Evolutionary conservation across 2,113 vertebrate species (phyloP).

Genomic region (Hippocampus mohnikei): DNA sequence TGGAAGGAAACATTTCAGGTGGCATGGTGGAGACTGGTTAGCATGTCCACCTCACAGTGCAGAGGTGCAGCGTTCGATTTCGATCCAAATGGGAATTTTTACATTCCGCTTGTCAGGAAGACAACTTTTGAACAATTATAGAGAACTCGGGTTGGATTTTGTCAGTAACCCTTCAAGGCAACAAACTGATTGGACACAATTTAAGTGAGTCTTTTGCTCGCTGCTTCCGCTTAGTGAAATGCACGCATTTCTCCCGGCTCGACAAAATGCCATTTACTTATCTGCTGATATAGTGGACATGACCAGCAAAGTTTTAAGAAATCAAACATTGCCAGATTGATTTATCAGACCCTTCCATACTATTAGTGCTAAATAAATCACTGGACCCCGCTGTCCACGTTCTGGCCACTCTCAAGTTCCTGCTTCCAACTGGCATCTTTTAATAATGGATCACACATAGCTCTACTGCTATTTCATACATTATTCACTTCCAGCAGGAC

Average conservation of each 20-base stretch:
- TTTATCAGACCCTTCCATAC: neutral
- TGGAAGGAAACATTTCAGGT: neutral
- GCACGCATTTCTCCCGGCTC: no score
- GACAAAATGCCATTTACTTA: neutral
- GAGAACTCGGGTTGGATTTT: no score
- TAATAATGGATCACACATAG: constrained; percentile 71
- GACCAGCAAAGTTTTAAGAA: neutral
- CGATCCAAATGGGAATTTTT: no score
- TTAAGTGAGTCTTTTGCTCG: no score
- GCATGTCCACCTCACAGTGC: no score
- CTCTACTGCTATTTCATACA: constrained; percentile 57
- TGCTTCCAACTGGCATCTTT: constrained; percentile 50
- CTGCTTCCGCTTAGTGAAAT: no score
- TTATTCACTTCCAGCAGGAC: constrained; percentile 60
- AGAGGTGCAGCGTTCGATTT: no score
- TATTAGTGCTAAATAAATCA: constrained; percentile 9
- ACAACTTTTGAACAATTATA: no score
- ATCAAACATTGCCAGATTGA: neutral
- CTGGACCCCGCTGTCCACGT: constrained; percentile 18
- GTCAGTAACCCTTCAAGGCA: no score
- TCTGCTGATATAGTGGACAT: neutral
- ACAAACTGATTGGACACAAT: no score
- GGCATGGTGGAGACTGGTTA: no score
- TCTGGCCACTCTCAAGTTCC: constrained; percentile 34
- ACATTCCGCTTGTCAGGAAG: no score